Evolutionary conservation across 2,113 vertebrate genomes (phyloP).

Genomic region (Tautogolabrus adspersus): DNA sequence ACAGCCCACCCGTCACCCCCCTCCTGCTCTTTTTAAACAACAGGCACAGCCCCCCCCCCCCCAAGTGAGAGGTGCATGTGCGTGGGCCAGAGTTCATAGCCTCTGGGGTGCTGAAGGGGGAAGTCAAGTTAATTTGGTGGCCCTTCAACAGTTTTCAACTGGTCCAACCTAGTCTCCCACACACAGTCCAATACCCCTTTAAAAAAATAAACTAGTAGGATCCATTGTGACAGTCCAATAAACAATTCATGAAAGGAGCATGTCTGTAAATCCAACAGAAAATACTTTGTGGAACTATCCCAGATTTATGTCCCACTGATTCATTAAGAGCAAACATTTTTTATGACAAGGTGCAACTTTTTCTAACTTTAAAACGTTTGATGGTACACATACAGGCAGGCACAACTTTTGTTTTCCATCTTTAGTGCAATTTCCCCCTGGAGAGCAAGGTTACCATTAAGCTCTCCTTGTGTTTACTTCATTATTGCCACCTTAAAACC

Average conservation of each 20-base stretch:
- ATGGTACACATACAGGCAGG: neutral
- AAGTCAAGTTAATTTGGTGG: slow-evolving; percentile 82
- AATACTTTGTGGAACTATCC: slow-evolving; percentile 37
- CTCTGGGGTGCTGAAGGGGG: slow-evolving; percentile 76
- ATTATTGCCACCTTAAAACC: slow-evolving; percentile 31
- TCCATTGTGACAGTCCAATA: slow-evolving; percentile 35
- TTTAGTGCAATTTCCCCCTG: neutral
- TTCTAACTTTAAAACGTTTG: neutral
- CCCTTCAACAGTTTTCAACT: slow-evolving; percentile 82
- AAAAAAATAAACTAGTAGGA: slow-evolving; percentile 13
- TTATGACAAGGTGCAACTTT: slow-evolving; percentile 9
- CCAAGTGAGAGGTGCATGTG: slow-evolving; percentile 67
- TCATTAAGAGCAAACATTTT: slow-evolving; percentile 24
- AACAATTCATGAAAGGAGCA: slow-evolving; percentile 41
- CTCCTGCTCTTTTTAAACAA: slow-evolving; percentile 68
- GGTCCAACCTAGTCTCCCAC: slow-evolving; percentile 73
- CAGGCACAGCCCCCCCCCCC: slow-evolving; percentile 44
- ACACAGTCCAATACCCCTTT: slow-evolving; percentile 42
- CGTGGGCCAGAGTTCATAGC: slow-evolving; percentile 77
- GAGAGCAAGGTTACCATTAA: neutral
- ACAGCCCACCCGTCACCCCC: slow-evolving; percentile 32
- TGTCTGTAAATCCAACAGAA: slow-evolving; percentile 44
- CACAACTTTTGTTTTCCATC: neutral
- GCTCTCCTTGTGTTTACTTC: slow-evolving; percentile 10
- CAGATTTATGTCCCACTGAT: slow-evolving; percentile 27